phyloP scores from a whole-genome alignment of 2,113 vertebrate species.

The Pomatostomus ruficeps region DNA sequence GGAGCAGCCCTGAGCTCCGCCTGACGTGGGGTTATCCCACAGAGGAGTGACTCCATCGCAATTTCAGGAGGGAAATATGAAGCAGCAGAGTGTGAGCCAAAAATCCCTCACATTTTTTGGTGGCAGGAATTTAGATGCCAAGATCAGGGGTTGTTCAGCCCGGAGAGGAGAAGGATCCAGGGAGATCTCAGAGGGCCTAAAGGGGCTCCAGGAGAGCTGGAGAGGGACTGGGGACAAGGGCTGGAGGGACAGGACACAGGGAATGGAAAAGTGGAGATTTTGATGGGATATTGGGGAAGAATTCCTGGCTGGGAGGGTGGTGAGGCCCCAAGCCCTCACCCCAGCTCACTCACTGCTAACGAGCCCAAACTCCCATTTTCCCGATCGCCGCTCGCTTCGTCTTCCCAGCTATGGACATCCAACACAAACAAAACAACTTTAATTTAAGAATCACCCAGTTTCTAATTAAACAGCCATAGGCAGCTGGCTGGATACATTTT shows the following conservation, averaged over 20 bases:
- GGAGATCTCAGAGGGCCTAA: not conserved
- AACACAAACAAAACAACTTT: slow-evolving; percentile 71
- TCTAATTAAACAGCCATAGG: slow-evolving; percentile 83
- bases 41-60: not conserved
- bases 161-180: not conserved
- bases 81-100: not conserved
- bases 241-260: not conserved
- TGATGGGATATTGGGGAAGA: not conserved
- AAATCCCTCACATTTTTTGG: fast-evolving
- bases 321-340: not conserved
- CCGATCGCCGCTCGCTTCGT: not conserved
- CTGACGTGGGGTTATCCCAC: fast-evolving
- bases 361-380: slow-evolving; percentile 21
- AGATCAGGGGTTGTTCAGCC: not conserved
- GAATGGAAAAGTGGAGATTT: not conserved
- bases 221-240: not conserved
- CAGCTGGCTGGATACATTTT: slow-evolving; percentile 86
- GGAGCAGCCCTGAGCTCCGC: not conserved
- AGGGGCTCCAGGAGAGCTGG: not conserved
- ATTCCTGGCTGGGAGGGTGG: not conserved
- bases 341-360: not conserved
- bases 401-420: slow-evolving; percentile 40
- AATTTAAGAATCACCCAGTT: slow-evolving; percentile 84
- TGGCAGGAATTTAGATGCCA: not conserved
- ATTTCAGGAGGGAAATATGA: fast-evolving